Base-by-base conservation (phyloP, 1,140 invertebrate species). In the Lepidotrigona ventralis region DNA sequence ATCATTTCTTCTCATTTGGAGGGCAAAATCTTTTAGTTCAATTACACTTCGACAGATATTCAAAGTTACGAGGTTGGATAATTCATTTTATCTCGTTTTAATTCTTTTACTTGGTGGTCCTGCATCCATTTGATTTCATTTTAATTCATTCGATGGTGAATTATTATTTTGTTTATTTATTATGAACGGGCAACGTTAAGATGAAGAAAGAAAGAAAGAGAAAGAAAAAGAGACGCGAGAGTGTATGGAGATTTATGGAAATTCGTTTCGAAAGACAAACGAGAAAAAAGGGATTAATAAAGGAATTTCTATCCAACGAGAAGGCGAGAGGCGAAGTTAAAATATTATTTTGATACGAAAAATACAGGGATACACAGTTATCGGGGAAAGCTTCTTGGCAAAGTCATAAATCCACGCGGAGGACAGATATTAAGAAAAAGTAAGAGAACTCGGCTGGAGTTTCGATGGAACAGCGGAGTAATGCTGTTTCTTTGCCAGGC, bases 361-460 rank as follows among this genome's bases (percentile, higher is more conserved):
- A 75, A 26, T 75, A 63, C 23, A 46, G 33, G 33, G 60, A 60
- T 75, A 75, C 73, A 14, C 54, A 33, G 15, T 8, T 75, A 75
- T 46, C 56, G 33, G 73, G 39, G 73, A 23, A 26, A 75, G 33
- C 33, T 46, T 75, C 19, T 33, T 26, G 23, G 58, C 39, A 56
- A 75, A 46, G 39, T 29, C 15, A 63, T 75, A 75, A 75, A 75
- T 75, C 73, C 33, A 14, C 23, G 33, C 17, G 56, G 11, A 12
- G 56, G 58, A 26, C 39, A 76, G 54, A 39, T 69, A 64, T 78
- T 63, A 72, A 64, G 79, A 69, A 81, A 76, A 75, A 76, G 72
- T 46, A 63, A 76, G 58, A 46, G 21, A 46, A 66, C 54, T 60
- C 71, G 12, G 72, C 53, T 19, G 70, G 46, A 66, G n/a, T n/a